These are phyloP conservation scores for Chrysolina haemoptera DNA, from an alignment of 2,888 invertebrate species.

Conservation along the genomic window DNA sequence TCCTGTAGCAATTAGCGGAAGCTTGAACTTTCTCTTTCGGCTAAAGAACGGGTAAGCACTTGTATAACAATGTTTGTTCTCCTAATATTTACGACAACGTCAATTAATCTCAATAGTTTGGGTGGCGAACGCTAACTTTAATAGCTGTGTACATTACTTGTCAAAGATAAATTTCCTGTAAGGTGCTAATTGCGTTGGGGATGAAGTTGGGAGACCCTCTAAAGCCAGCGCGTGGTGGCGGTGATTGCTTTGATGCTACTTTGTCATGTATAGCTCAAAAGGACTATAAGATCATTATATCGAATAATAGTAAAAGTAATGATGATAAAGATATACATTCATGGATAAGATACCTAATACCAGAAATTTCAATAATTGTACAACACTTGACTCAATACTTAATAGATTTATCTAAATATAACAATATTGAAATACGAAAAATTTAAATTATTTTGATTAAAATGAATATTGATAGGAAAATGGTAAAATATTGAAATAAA, in stretches of 20 bases:
- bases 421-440: no score
- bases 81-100: constrained; percentile 45
- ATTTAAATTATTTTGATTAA: no score
- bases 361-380: no score
- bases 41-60: constrained; percentile 29
- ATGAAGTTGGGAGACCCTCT: constrained; percentile 3
- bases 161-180: constrained; percentile 23
- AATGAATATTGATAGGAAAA: no score
- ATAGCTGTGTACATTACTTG: constrained; percentile 49
- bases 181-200: constrained; percentile 15
- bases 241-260: neutral
- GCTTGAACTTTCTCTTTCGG: constrained; percentile 29
- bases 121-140: constrained; percentile 46
- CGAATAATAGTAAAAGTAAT: no score
- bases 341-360: no score
- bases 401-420: no score
- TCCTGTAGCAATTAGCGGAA: constrained; percentile 38
- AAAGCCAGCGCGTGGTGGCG: neutral
- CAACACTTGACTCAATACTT: no score
- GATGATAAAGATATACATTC: no score
- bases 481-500: no score
- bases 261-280: no score
- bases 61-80: constrained; percentile 48
- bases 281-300: no score
- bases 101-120: constrained; percentile 49